Evolutionary conservation across 2,888 invertebrate species (phyloP).

Genomic region (Stenodema calcarata): DNA sequence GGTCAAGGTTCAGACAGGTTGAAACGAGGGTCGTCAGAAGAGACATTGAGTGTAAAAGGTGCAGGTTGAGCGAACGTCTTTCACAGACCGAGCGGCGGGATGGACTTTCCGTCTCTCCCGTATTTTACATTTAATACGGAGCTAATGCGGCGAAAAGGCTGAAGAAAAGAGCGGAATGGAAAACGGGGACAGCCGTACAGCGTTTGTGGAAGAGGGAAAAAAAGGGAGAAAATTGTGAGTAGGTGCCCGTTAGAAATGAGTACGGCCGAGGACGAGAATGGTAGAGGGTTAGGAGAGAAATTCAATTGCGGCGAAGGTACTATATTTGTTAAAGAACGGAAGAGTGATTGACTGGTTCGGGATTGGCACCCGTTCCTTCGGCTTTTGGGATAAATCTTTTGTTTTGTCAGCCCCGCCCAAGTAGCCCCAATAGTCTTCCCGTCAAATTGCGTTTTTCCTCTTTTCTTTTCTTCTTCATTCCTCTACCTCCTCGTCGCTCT

Average conservation of each 20-base stretch:
- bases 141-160: conserved; percentile 6
- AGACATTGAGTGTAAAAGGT: no score
- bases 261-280: not conserved
- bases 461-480: not conserved
- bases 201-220: not conserved
- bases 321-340: conserved; percentile 42
- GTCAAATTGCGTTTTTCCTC: not conserved
- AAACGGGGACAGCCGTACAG: not conserved
- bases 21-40: no score
- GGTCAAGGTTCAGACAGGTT: no score
- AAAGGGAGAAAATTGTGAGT: conserved; percentile 3
- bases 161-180: not conserved
- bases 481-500: not conserved
- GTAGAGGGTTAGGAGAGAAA: not conserved
- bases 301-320: conserved; percentile 19
- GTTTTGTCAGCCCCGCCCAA: conserved; percentile 39
- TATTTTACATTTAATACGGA: conserved; percentile 10
- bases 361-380: conserved; percentile 32
- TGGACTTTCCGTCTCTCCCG: not conserved
- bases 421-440: conserved; percentile 2
- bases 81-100: not conserved
- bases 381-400: conserved; percentile 41
- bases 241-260: not conserved
- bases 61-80: not conserved
- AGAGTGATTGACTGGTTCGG: conserved; percentile 33